Percentiles rank a stretch among this genome's conserved stretches.
Evolutionary conservation across 2,113 vertebrate species (phyloP).

Genomic region (Spermophilus dauricus): DNA sequence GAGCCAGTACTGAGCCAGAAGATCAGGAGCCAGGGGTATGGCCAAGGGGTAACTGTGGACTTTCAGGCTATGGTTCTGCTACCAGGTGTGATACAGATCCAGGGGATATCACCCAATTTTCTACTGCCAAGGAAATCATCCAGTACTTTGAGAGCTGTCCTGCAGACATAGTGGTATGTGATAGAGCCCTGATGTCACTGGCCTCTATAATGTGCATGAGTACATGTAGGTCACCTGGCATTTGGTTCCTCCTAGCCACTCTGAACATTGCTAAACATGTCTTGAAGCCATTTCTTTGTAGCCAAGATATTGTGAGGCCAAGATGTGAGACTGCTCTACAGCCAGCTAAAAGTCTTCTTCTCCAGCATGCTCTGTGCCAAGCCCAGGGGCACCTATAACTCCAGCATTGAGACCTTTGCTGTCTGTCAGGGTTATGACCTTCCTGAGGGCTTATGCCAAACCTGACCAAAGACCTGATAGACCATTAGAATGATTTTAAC

Average conservation of each 20-base stretch:
- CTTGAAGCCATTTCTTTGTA: conserved; percentile 93
- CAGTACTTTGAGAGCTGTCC: conserved; percentile 93
- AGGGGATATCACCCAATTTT: conserved; percentile 92
- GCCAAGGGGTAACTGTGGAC: conserved; percentile 94
- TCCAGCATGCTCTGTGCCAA: conserved; percentile 93
- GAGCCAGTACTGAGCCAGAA: conserved; percentile 91
- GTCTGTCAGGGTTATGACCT: conserved; percentile 94
- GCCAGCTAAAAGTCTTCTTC: conserved; percentile 94
- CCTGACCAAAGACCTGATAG: conserved; percentile 94
- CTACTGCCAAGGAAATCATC: conserved; percentile 94
- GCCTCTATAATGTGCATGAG: conserved; percentile 95
- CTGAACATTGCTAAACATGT: conserved; percentile 93
- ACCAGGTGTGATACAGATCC: conserved; percentile 94
- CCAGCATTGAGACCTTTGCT: conserved; percentile 95
- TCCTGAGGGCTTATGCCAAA: conserved; percentile 92
- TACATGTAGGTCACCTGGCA: conserved; percentile 92
- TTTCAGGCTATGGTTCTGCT: conserved; percentile 96
- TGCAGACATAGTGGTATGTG: conserved; percentile 94
- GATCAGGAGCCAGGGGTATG: conserved; percentile 86
- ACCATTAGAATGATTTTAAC: conserved; percentile 94
- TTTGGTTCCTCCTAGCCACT: conserved; percentile 90
- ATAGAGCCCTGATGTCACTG: conserved; percentile 95
- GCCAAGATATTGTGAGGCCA: conserved; percentile 97
- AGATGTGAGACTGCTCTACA: conserved; percentile 95
- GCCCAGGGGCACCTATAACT: conserved; percentile 95